Base-by-base conservation (phyloP, 92 coral and sea anemone genomes). In the Porites cylindrica region DNA sequence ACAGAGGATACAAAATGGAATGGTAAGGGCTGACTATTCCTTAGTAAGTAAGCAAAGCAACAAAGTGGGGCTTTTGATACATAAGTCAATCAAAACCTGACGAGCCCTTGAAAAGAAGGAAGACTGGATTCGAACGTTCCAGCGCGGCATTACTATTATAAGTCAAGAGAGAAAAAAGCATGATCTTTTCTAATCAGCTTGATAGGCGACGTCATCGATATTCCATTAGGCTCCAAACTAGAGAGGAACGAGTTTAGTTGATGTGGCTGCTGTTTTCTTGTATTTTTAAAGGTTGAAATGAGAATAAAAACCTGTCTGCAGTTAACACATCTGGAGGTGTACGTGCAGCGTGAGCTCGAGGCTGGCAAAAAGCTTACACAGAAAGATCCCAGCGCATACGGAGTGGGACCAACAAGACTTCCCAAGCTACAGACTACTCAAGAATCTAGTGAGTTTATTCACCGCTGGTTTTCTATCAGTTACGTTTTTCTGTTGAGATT, bases 1-100 rank as follows among this genome's bases (percentile, higher is more conserved):
- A 38, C 97, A 94, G 79, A 76, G 97, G 73, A 56, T 94, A 54
- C 52, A 61, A 32, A 82, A 85, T 32, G 97, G 95, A 16, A 71
- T 78, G 93, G 97, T 94, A 81, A 4, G 85, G 7, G 17, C 29
- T 10, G 23, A 59, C 6, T 17, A 24, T 66, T 66, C n/a, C 7
- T 16, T 66, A n/a, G 20, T n/a, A 17, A 8, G 70, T n/a, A n/a
- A n/a, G n/a, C n/a, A n/a, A n/a, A n/a, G n/a, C n/a, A n/a, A n/a
- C n/a, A n/a, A n/a, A n/a, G n/a, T n/a, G n/a, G n/a, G n/a, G n/a
- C n/a, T n/a, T n/a, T n/a, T n/a, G n/a, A n/a, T n/a, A n/a, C n/a
- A n/a, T n/a, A n/a, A n/a, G n/a, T n/a, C n/a, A n/a, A n/a, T n/a
- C n/a, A n/a, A n/a, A n/a, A n/a, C n/a, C n/a, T n/a, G n/a, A n/a